Evolutionary conservation across 2,888 invertebrate genomes (phyloP).

Genomic region (Drosophila meridiana): DNA sequence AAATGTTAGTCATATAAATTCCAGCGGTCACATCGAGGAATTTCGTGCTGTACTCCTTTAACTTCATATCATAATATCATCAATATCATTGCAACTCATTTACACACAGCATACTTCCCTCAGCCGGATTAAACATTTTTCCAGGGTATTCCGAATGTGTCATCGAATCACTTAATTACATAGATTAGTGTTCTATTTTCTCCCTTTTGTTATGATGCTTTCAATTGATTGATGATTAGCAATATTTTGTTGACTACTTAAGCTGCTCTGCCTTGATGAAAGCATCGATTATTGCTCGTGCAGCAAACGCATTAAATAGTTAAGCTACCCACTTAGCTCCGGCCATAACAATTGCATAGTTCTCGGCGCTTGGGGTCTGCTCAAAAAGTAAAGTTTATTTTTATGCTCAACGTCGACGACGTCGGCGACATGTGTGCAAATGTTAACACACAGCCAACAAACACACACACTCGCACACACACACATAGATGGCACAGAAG

Average conservation of each 20-base stretch:
- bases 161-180: slow-evolving; percentile 11
- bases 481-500: slow-evolving; percentile 19
- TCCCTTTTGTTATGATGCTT: not conserved
- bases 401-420: slow-evolving; percentile 64
- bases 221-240: slow-evolving; percentile 29
- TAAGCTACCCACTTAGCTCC: slow-evolving; percentile 26
- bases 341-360: slow-evolving; percentile 73
- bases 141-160: not conserved
- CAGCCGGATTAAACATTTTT: no score
- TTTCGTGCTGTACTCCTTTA: no score
- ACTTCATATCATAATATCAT: no score
- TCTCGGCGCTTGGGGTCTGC: slow-evolving; percentile 57
- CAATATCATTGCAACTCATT: no score
- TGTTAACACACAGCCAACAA: slow-evolving; percentile 63
- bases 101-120: not conserved
- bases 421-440: slow-evolving; percentile 70
- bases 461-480: slow-evolving; percentile 22
- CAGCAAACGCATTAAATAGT: slow-evolving; percentile 4
- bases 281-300: not conserved
- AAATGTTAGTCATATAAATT: no score
- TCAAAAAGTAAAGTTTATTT: slow-evolving; percentile 71
- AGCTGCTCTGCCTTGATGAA: not conserved
- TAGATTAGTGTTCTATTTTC: not conserved
- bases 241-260: not conserved
- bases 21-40: no score